phyloP scores from a whole-genome alignment of 2,113 vertebrate species.

The Spea bombifrons region DNA sequence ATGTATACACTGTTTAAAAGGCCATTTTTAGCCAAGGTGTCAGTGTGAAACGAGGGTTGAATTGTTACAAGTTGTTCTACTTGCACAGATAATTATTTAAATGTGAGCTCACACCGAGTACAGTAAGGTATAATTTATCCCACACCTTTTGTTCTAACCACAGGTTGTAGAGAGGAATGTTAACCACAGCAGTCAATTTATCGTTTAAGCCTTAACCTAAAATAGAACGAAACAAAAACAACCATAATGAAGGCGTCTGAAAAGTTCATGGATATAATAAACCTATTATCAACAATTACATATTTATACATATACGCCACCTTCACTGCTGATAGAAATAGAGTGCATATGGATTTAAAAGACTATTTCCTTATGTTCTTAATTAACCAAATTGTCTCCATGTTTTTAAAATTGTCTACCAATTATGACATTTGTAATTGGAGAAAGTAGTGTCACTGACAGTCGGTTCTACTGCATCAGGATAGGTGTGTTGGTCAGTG shows the following conservation, averaged over 20 bases:
- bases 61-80: slow-evolving; percentile 14
- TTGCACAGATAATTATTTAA: neutral
- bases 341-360: too few relatives aligned
- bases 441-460: too few relatives aligned
- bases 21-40: neutral
- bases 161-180: slow-evolving; percentile 4
- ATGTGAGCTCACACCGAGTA: slow-evolving; percentile 14
- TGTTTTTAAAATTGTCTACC: too few relatives aligned
- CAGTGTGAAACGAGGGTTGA: slow-evolving; percentile 6
- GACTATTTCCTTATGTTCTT: too few relatives aligned
- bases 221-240: slow-evolving; percentile 5
- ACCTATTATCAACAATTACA: too few relatives aligned
- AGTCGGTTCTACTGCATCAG: too few relatives aligned
- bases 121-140: slow-evolving; percentile 35
- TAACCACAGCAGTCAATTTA: slow-evolving; percentile 15
- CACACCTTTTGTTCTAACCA: slow-evolving; percentile 32
- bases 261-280: neutral
- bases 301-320: too few relatives aligned
- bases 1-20: neutral
- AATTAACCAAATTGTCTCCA: too few relatives aligned
- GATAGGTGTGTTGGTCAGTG: too few relatives aligned
- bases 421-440: too few relatives aligned
- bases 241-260: neutral
- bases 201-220: neutral
- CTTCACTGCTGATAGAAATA: too few relatives aligned